These are phyloP conservation scores for Spatula versicolor DNA, from an alignment of 2,797 vertebrate species.

Conservation along the genomic window DNA sequence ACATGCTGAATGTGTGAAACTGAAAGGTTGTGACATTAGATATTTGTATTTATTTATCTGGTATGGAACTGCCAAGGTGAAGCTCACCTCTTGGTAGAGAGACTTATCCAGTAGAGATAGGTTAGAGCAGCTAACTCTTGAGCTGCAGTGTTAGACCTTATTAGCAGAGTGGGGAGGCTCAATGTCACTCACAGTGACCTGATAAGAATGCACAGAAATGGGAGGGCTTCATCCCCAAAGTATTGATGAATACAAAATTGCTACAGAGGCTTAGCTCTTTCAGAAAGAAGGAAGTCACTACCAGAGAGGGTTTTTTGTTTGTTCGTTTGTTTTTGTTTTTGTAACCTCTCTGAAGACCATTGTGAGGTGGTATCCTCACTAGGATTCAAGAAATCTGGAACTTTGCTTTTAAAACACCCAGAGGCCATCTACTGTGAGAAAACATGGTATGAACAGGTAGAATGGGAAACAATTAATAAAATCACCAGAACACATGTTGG, in stretches of 20 bases:
- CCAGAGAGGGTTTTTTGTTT: neutral
- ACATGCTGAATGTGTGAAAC: constrained; percentile 44
- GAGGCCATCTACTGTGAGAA: neutral
- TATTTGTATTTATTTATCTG: constrained; percentile 56
- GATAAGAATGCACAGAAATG: neutral
- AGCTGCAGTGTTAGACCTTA: neutral
- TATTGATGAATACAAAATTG: neutral
- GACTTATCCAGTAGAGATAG: neutral
- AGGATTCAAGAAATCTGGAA: neutral
- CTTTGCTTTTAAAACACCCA: neutral
- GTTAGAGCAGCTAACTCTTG: neutral
- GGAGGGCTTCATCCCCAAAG: neutral
- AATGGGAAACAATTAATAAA: neutral
- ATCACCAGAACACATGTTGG: neutral
- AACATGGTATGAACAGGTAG: neutral
- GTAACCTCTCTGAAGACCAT: neutral
- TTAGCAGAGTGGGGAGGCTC: neutral
- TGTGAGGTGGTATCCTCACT: neutral
- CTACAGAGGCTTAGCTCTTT: neutral
- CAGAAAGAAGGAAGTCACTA: neutral
- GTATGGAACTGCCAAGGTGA: constrained; percentile 43
- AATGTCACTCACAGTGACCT: neutral
- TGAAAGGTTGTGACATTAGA: neutral
- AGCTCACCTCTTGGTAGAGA: constrained; percentile 16
- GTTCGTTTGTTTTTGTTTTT: neutral